Conservation (phyloP, 1,140 invertebrate species). For the Pseudomyrmex cubaensis region DNA sequence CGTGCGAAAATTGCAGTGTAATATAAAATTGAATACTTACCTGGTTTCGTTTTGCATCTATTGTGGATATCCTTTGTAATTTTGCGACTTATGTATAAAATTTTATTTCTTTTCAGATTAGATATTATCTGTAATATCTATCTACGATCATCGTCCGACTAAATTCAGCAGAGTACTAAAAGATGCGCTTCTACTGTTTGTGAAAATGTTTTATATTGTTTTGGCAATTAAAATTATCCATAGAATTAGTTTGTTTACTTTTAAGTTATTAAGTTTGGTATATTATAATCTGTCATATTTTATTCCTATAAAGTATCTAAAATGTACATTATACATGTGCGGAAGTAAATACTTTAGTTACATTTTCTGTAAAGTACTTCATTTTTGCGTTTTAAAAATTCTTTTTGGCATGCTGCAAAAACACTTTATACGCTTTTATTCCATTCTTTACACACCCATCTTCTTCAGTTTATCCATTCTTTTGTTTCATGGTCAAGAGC, state of each 20-base stretch:
- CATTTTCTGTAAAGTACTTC: no score
- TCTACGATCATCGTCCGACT: not conserved
- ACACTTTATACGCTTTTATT: constrained; percentile 13
- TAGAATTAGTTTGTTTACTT: no score
- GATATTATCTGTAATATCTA: constrained; percentile 5
- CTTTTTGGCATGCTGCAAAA: no score
- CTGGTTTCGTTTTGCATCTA: no score
- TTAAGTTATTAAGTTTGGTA: no score
- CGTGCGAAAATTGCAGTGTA: not conserved
- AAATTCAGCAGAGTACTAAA: not conserved
- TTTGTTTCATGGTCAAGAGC: constrained; percentile 54
- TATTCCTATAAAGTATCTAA: not conserved
- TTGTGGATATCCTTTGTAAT: no score
- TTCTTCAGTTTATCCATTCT: constrained; percentile 50
- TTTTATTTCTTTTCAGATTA: constrained; percentile 23
- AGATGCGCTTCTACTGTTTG: not conserved
- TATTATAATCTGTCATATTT: not conserved
- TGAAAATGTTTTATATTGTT: not conserved
- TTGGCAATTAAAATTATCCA: not conserved
- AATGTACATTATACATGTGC: no score
- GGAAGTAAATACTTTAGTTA: no score
- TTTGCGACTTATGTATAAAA: no score
- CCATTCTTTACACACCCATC: constrained; percentile 56
- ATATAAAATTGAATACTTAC: no score
- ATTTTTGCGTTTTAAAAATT: no score